Evolutionary conservation across 2,888 invertebrate genomes (phyloP), one percentile per base, ranked within the genome.

Genomic region (Epinotia demarniana): DNA sequence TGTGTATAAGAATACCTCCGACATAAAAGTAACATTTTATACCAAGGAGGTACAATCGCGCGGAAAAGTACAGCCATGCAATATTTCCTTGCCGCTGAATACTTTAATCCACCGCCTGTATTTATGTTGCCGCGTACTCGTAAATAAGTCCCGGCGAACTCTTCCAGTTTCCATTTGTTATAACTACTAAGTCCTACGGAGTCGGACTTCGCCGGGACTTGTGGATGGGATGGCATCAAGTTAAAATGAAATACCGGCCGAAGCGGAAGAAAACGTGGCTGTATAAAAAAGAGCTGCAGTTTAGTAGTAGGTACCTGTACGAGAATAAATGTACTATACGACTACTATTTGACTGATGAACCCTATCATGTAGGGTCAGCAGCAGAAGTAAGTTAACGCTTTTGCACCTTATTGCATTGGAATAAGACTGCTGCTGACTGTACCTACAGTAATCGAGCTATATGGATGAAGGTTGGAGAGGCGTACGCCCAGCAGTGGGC

Each of bases 121-220:
- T 90, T 90, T 90, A 91, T 88, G 86, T 84, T 82, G 85, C 82
- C 82, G 86, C 81, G 82, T 82, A 83, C 85, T 84, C 83, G 86
- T 87, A 89, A 90, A 91, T 89, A 91, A 90, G 85, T 84, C 84
- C 81, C 79, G 81, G 82, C 82, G 80, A 89, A 88, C 87, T 90
- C 87, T 86, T 83, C 84, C 86, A 87, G 87, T 85, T 87, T 87
- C 87, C 89, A 89, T 90, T 90, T 88, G 88, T 90, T 92, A 89
- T 87, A 89, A 88, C 86, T 85, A 85, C 85, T 86, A 87, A 91
- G 89, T 89, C 88, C 80, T 82, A 46, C 72, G 78, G 83, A 85
- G 84, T 83, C 71, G 80, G 85, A 84, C 82, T 86, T 85, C 80
- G 81, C 77, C 85, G 85, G 81, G 79, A 84, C 86, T 77, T 79